Conservation (phyloP, 2,888 invertebrate genomes). For the Allolobophora icterica region DNA sequence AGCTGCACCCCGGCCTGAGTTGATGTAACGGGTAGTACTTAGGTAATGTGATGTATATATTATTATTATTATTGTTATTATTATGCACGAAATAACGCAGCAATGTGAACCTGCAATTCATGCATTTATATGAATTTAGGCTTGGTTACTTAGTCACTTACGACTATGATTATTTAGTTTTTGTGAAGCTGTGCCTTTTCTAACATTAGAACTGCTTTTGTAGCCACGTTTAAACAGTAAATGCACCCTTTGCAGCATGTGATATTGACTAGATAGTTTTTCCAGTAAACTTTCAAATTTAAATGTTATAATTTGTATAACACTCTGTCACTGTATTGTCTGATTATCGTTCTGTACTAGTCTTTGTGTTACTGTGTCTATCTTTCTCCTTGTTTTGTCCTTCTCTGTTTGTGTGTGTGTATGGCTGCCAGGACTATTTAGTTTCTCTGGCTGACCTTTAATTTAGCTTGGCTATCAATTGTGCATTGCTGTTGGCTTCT, state of each 20-base stretch:
- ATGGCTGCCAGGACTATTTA: not conserved
- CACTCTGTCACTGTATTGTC: not conserved
- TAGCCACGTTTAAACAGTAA: not conserved
- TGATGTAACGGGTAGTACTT: no score
- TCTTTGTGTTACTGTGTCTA: conserved; percentile 8
- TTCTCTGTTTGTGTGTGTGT: not conserved
- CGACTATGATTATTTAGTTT: not conserved
- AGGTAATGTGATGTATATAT: no score
- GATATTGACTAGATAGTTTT: not conserved
- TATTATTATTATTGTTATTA: no score
- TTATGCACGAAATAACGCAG: not conserved
- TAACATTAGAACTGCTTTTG: not conserved
- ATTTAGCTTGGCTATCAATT: not conserved
- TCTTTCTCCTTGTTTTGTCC: not conserved
- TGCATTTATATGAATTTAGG: not conserved
- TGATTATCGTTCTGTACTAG: not conserved
- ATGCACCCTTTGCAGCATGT: not conserved
- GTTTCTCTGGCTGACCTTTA: not conserved
- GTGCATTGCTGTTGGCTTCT: not conserved
- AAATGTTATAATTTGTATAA: not conserved
- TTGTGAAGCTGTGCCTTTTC: not conserved
- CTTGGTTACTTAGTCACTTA: not conserved
- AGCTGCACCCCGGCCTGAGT: no score
- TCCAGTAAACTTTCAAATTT: not conserved
- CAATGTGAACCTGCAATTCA: not conserved